A percentile compares a stretch with the other conserved stretches of the same genome.
Conservation (phyloP, 2,888 invertebrate genomes). For the Steromphala cineraria region DNA sequence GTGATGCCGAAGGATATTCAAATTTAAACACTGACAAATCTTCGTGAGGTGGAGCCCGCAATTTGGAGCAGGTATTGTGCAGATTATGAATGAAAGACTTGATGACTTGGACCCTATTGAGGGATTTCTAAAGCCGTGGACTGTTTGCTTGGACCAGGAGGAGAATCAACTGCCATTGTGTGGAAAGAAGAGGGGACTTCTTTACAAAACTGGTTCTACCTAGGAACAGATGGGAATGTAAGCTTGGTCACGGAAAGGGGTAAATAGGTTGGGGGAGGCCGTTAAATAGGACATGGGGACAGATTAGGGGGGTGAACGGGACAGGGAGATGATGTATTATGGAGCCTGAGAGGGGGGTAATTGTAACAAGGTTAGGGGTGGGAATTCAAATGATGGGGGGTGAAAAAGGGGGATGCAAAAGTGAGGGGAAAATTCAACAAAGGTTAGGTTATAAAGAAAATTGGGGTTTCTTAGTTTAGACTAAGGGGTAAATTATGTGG, state of each 20-base stretch:
- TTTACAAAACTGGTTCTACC: neutral
- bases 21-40: too few relatives aligned
- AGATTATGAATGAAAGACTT: too few relatives aligned
- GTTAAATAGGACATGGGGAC: neutral
- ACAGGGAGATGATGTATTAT: neutral
- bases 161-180: neutral
- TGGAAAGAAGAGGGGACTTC: neutral
- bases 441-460: too few relatives aligned
- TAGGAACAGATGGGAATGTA: neutral
- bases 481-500: neutral
- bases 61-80: too few relatives aligned
- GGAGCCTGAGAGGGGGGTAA: neutral
- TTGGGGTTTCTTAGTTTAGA: too few relatives aligned
- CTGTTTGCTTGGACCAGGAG: neutral
- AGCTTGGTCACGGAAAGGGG: neutral
- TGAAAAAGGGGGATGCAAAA: neutral
- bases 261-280: neutral
- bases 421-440: neutral
- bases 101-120: neutral
- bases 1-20: too few relatives aligned
- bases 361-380: neutral
- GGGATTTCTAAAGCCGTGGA: neutral
- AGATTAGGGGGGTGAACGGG: constrained; percentile 14
- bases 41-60: too few relatives aligned
- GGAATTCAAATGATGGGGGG: neutral